phyloP scores from a whole-genome alignment of 2,797 vertebrate genomes.

The Enteromius viviparus region DNA sequence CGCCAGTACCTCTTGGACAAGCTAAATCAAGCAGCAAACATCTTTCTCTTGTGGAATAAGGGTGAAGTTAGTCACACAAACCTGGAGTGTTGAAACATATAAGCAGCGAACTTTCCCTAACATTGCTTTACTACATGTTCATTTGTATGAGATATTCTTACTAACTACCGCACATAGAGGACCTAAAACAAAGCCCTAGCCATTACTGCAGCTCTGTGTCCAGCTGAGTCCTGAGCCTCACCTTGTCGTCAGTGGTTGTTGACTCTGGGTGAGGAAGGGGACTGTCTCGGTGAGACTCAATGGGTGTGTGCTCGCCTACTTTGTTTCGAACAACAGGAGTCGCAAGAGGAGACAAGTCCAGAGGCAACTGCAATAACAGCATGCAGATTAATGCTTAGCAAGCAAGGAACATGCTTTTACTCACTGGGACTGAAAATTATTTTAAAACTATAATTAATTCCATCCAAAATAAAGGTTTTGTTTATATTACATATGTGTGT shows the following conservation, averaged over 20 bases:
- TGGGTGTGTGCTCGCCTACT: slow-evolving; percentile 86
- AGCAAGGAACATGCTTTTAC: background rate
- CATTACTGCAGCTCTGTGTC: background rate
- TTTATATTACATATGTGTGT: too few species aligned
- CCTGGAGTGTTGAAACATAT: background rate
- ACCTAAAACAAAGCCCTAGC: background rate
- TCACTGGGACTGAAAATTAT: background rate
- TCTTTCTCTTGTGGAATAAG: background rate
- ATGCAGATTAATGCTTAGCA: background rate
- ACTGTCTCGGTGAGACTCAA: slow-evolving; percentile 91
- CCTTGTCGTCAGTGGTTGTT: slow-evolving; percentile 97
- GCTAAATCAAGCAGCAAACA: slow-evolving; percentile 1
- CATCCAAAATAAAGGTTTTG: too few species aligned
- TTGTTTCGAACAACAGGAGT: slow-evolving; percentile 96
- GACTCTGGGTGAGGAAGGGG: slow-evolving; percentile 98
- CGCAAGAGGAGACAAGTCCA: slow-evolving; percentile 96
- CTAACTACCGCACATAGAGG: background rate
- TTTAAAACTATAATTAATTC: background rate
- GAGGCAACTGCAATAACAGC: slow-evolving; percentile 82
- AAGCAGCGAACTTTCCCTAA: background rate
- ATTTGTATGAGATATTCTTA: background rate
- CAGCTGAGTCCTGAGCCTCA: slow-evolving; percentile 62
- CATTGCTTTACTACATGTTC: background rate
- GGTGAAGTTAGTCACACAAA: background rate
- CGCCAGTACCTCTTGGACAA: background rate